Conservation (phyloP, 2,797 vertebrate species). For the Odontamblyopus lacepedii region DNA sequence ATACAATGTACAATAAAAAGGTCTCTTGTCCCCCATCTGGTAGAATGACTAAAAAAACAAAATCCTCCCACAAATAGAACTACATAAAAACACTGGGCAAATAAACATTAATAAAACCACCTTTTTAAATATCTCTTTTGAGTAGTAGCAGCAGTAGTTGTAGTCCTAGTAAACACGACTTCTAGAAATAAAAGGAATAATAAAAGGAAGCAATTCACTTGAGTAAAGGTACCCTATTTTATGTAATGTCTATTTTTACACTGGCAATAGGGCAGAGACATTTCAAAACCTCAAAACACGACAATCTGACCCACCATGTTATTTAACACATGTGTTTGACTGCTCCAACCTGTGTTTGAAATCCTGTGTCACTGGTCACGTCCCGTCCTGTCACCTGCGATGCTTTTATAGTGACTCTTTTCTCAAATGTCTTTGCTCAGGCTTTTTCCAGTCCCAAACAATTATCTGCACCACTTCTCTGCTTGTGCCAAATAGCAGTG, state of each 20-base stretch:
- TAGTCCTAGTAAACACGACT: too few relatives aligned
- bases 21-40: too few relatives aligned
- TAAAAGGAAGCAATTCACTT: background rate
- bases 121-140: too few relatives aligned
- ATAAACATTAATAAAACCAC: too few relatives aligned
- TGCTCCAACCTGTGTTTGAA: background rate
- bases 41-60: too few relatives aligned
- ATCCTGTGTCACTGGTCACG: background rate
- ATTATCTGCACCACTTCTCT: constrained; percentile 9
- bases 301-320: background rate
- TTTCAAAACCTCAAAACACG: background rate
- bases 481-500: constrained; percentile 12
- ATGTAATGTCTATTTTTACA: background rate
- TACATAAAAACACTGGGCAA: too few relatives aligned
- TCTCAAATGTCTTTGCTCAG: background rate
- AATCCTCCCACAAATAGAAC: too few relatives aligned
- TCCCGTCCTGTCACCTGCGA: background rate
- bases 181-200: too few relatives aligned
- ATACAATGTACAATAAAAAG: too few relatives aligned
- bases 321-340: background rate
- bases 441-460: background rate
- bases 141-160: too few relatives aligned
- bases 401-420: background rate
- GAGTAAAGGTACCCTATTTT: background rate
- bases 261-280: background rate